Percentiles rank a stretch among this genome's conserved stretches.
phyloP scores from a whole-genome alignment of 2,888 invertebrate genomes.

The Phorcus lineatus region DNA sequence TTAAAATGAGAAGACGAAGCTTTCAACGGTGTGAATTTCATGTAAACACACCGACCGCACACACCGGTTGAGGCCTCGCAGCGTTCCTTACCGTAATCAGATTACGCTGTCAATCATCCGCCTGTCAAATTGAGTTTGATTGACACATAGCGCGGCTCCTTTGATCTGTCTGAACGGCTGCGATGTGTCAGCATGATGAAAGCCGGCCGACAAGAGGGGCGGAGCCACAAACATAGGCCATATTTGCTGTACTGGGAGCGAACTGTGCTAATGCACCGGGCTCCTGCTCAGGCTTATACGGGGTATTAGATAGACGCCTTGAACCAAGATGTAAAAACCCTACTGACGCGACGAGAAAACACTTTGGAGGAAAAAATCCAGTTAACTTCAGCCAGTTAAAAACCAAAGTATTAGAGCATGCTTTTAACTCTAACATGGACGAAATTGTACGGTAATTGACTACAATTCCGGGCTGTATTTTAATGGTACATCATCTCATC shows the following conservation, averaged over 20 bases:
- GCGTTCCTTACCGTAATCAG: constrained; percentile 7
- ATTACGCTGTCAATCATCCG: constrained; percentile 34
- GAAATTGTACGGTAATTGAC: background rate
- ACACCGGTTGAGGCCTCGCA: constrained; percentile 1
- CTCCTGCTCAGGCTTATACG: background rate
- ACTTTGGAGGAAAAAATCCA: background rate
- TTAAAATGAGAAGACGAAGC: constrained; percentile 3
- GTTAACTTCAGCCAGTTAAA: background rate
- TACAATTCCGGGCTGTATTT: background rate
- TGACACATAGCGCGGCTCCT: constrained; percentile 56
- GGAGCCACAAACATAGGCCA: constrained; percentile 8
- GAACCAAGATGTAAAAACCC: constrained; percentile 3
- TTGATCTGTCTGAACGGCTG: constrained; percentile 46
- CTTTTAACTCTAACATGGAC: constrained; percentile 2
- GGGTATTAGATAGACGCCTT: constrained; percentile 7
- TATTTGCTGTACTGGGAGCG: constrained; percentile 14
- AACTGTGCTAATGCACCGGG: background rate
- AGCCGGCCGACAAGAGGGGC: constrained; percentile 9
- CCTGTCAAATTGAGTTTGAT: constrained; percentile 44
- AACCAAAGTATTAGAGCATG: background rate
- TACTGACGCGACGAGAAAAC: background rate
- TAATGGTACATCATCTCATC: too few species aligned
- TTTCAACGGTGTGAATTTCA: constrained; percentile 12
- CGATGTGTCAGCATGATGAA: constrained; percentile 17
- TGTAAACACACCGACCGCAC: constrained; percentile 19